A percentile compares a stretch with the other conserved stretches of the same genome.
Conservation (phyloP, 2,113 vertebrate genomes). For the Dicerorhinus sumatrensis region DNA sequence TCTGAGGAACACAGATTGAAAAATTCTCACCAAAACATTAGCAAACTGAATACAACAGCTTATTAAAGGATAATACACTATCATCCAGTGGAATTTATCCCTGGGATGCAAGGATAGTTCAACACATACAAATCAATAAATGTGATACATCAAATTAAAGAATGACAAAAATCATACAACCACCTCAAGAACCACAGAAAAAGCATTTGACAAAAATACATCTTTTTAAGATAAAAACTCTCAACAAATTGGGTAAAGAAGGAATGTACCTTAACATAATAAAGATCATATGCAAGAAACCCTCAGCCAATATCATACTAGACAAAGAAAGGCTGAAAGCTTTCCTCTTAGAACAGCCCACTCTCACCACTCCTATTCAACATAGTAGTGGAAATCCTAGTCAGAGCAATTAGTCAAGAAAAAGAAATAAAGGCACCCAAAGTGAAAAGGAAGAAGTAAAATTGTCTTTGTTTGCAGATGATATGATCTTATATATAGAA, state of each 20-base stretch:
- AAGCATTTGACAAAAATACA: neutral
- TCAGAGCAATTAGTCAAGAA: neutral
- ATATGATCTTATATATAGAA: neutral
- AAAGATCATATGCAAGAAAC: neutral
- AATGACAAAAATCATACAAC: neutral
- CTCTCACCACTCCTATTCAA: neutral
- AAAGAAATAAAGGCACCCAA: neutral
- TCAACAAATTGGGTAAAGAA: neutral
- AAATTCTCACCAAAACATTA: neutral
- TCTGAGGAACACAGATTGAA: neutral
- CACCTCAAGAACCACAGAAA: neutral
- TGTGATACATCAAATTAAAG: neutral
- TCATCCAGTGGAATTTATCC: neutral
- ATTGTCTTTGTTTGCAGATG: neutral
- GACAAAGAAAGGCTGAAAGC: neutral
- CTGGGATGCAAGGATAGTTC: neutral
- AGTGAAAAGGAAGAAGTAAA: neutral
- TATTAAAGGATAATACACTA: neutral
- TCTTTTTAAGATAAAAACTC: neutral
- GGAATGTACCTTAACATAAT: neutral
- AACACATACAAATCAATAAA: neutral
- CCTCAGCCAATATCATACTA: neutral
- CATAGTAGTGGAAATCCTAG: neutral
- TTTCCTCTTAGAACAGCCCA: neutral
- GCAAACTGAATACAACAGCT: neutral